Conservation (phyloP, 2,797 vertebrate species). For the Pantherophis alleghaniensis region DNA sequence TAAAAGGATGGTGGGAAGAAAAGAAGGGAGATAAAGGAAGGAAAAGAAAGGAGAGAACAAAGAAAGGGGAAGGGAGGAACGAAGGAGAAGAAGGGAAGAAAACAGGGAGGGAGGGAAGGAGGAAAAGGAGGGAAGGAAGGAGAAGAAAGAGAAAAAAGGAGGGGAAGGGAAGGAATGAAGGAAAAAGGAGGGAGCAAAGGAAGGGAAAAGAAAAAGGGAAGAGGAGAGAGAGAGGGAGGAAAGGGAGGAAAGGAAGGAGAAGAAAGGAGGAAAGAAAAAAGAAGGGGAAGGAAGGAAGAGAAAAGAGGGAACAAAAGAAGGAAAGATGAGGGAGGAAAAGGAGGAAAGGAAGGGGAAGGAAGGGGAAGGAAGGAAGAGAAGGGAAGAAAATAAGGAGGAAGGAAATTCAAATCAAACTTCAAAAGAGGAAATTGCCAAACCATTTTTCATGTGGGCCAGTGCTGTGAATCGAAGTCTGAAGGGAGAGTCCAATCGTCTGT, state of each 20-base stretch:
- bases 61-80: not conserved
- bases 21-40: not conserved
- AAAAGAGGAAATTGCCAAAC: constrained; percentile 49
- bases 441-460: constrained; percentile 61
- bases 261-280: not conserved
- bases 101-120: not conserved
- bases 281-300: not conserved
- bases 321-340: not conserved
- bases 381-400: constrained; percentile 15
- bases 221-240: too few relatives aligned
- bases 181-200: not conserved
- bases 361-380: not conserved
- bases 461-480: constrained; percentile 79
- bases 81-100: not conserved
- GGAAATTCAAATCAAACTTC: constrained; percentile 35
- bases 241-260: not conserved
- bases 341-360: not conserved
- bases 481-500: constrained; percentile 48
- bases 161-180: not conserved
- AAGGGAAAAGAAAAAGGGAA: not conserved
- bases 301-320: not conserved
- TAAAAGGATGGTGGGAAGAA: too few relatives aligned
- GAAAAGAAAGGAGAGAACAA: not conserved
- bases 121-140: not conserved
- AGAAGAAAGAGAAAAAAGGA: too few relatives aligned